Evolutionary conservation across 2,797 vertebrate genomes (phyloP), one percentile per base, ranked within the genome.

Genomic region (Sebastes vulpes): DNA sequence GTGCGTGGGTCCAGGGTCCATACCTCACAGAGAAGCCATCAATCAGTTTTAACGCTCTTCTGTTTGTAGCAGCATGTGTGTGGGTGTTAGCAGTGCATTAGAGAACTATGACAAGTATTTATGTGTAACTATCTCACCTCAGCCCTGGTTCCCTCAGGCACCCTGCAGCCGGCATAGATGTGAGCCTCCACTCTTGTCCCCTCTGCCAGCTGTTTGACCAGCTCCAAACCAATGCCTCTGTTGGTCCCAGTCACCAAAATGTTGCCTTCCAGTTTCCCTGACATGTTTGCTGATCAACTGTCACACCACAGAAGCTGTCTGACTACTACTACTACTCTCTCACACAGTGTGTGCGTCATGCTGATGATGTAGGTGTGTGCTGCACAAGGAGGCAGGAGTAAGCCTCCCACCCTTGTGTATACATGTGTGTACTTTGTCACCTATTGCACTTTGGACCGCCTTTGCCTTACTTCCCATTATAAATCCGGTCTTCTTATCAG

Each of bases 221-320:
- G 67, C 48, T 89, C 87, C 79, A 92, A 9, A 9, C 89, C 91
- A 3, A 92, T 87, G 7, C 91, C 91, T 46, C 88, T 75, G 81
- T 84, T 92, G 60, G 63, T 12, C 21, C 91, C 91, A 1, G 88
- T 92, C 75, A 92, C 91, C 1, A 91, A 26, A 42, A 92, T 76
- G 72, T 91, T 91, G 28, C 91, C 91, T 23, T 28, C 25, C 58
- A 92, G 72, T 16, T n/a, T 26, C 26, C 57, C 31, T 3, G 85
- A 32, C 87, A 92, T 89, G 72, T 72, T 63, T 1, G 21, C 50
- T 23, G 70, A 20, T 84, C 5, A 6, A 3, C 26, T 14, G n/a
- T 68, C 16, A 31, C 2, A 12, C 21, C n/a, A 10, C 6, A 14
- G 18, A 32, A 54, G 72, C 48, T 6, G 29, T 53, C 58, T 70